These are phyloP conservation scores for Caenorhabditis brenneri DNA, from an alignment of 1,140 invertebrate species.

Conservation along the genomic window DNA sequence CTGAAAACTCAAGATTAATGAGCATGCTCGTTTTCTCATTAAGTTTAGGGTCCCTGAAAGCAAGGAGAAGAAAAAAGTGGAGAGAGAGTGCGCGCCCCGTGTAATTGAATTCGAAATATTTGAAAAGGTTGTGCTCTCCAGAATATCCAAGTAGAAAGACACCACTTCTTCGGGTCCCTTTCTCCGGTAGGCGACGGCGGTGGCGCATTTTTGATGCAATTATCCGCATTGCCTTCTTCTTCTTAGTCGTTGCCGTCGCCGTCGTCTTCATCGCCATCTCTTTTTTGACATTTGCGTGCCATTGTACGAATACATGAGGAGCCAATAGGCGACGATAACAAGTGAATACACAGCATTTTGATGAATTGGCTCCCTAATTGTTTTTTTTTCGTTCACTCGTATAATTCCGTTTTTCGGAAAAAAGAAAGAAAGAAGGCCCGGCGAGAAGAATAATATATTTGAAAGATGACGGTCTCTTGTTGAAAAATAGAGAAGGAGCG, in stretches of 20 bases:
- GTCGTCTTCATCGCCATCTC: conserved; percentile 34
- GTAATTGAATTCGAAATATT: conserved; percentile 42
- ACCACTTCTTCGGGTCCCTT: conserved; percentile 27
- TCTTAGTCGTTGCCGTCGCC: background rate
- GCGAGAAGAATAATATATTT: conserved; percentile 40
- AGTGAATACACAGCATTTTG: conserved; percentile 41
- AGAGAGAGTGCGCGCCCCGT: background rate
- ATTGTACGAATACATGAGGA: conserved; percentile 37
- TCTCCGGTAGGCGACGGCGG: conserved; percentile 6
- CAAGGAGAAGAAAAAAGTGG: conserved; percentile 11
- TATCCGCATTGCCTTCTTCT: conserved; percentile 22
- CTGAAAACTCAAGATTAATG: conserved; percentile 4
- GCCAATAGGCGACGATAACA: conserved; percentile 34
- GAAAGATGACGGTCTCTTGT: conserved; percentile 42
- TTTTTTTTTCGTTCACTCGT: conserved; percentile 42
- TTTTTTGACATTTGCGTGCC: conserved; percentile 36
- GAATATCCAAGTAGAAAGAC: conserved; percentile 33
- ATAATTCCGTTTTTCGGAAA: conserved; percentile 12
- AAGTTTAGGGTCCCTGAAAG: background rate
- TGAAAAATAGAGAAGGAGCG: background rate
- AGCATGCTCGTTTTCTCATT: conserved; percentile 38
- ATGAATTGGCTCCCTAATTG: conserved; percentile 42
- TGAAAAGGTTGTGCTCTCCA: conserved; percentile 38
- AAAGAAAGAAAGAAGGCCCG: background rate
- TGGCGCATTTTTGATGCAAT: conserved; percentile 42